phyloP scores from a whole-genome alignment of 2,888 invertebrate species.

The Tricholauxania praeusta region DNA sequence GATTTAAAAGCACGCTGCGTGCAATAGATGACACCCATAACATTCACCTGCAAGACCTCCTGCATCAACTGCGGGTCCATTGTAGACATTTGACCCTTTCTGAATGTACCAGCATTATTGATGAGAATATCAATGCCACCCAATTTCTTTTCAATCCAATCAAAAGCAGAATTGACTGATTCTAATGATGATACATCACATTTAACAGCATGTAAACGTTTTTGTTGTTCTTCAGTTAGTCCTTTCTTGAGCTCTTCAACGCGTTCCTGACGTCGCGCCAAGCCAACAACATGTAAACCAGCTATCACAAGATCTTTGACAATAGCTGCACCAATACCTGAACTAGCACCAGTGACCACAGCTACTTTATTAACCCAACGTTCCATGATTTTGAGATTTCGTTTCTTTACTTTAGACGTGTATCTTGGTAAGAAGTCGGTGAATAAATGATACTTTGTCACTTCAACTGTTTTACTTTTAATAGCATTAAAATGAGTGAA shows the following conservation, averaged over 20 bases:
- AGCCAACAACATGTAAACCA: slow-evolving; percentile 71
- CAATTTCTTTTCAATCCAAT: slow-evolving; percentile 65
- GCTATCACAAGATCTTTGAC: slow-evolving; percentile 65
- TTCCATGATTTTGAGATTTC: no score
- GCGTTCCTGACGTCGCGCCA: slow-evolving; percentile 66
- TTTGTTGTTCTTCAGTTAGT: slow-evolving; percentile 34
- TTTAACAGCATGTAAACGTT: slow-evolving; percentile 57
- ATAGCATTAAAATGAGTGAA: no score
- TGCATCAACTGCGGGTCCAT: slow-evolving; percentile 53
- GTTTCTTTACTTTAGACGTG: no score
- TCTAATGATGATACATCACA: no score
- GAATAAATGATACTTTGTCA: no score
- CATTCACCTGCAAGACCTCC: slow-evolving; percentile 61
- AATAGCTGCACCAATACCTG: slow-evolving; percentile 72
- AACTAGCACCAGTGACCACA: slow-evolving; percentile 75
- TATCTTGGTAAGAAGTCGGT: no score
- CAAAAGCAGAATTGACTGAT: slow-evolving; percentile 64
- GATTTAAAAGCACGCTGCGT: slow-evolving; percentile 67
- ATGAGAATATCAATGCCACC: slow-evolving; percentile 71
- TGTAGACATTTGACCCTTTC: slow-evolving; percentile 21
- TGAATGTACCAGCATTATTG: slow-evolving; percentile 68
- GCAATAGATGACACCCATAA: slow-evolving; percentile 66
- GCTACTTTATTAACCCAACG: no score
- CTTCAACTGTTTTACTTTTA: no score
- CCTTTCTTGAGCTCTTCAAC: slow-evolving; percentile 40